phyloP scores from a whole-genome alignment of 1,140 invertebrate species.

The Drosophila quadrilineata region DNA sequence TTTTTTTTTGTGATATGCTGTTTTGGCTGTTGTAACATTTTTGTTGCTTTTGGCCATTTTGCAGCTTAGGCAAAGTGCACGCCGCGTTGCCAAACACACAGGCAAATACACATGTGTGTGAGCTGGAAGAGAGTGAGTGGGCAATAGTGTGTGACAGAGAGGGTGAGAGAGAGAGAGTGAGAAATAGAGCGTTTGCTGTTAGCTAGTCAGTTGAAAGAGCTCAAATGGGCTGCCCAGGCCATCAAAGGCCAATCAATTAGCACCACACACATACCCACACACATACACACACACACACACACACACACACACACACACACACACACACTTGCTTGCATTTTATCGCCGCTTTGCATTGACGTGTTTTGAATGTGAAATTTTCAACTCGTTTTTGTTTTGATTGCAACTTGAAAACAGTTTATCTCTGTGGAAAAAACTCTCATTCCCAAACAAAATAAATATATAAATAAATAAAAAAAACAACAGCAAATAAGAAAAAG shows the following conservation, averaged over 20 bases:
- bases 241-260: slow-evolving; percentile 40
- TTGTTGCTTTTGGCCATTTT: slow-evolving; percentile 39
- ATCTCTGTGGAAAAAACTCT: too few relatives aligned
- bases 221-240: slow-evolving; percentile 5
- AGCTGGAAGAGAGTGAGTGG: background rate
- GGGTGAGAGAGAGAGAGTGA: background rate
- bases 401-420: too few relatives aligned
- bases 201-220: slow-evolving; percentile 1
- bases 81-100: background rate
- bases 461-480: too few relatives aligned
- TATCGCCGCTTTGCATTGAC: slow-evolving; percentile 5
- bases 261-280: slow-evolving; percentile 1
- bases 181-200: background rate
- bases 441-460: too few relatives aligned
- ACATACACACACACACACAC: background rate
- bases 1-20: slow-evolving; percentile 11
- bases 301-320: background rate
- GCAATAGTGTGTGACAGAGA: background rate
- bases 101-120: background rate
- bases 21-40: slow-evolving; percentile 20
- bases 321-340: background rate
- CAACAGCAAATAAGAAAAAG: too few relatives aligned
- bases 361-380: background rate
- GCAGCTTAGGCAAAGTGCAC: slow-evolving; percentile 68
- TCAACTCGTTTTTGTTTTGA: too few relatives aligned